A percentile compares a stretch with the other conserved stretches of the same genome.
Conservation (phyloP, 1,140 invertebrate species). For the Nebria ingens region DNA sequence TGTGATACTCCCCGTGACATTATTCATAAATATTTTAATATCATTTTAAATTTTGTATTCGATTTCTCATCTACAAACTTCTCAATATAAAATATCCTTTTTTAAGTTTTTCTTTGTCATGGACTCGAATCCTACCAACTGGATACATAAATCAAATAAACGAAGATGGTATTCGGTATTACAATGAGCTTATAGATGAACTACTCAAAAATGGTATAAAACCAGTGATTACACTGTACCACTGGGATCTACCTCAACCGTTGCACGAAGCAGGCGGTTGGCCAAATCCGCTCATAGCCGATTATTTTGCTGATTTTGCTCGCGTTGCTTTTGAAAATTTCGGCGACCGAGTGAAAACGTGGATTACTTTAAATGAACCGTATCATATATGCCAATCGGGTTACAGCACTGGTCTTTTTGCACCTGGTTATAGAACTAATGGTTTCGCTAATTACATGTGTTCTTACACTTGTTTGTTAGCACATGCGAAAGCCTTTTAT, state of each 20-base stretch:
- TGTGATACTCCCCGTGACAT: too few relatives aligned
- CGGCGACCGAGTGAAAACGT: slow-evolving; percentile 37
- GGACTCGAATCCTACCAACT: slow-evolving; percentile 49
- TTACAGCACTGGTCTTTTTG: slow-evolving; percentile 46
- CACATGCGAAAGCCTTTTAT: slow-evolving; percentile 52
- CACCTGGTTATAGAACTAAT: slow-evolving; percentile 42
- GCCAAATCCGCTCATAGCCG: slow-evolving; percentile 43
- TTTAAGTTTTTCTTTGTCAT: slow-evolving; percentile 53
- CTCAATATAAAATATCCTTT: too few relatives aligned
- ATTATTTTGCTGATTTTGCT: slow-evolving; percentile 44
- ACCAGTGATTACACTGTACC: slow-evolving; percentile 45
- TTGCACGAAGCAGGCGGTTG: slow-evolving; percentile 51
- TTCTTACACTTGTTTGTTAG: slow-evolving; percentile 48
- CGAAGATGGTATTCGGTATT: slow-evolving; percentile 47
- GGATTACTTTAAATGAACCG: slow-evolving; percentile 45
- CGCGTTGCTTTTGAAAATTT: slow-evolving; percentile 38
- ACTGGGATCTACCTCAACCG: slow-evolving; percentile 46
- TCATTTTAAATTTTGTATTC: too few relatives aligned
- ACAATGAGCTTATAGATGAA: slow-evolving; percentile 49
- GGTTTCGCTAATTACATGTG: slow-evolving; percentile 50
- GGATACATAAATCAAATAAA: slow-evolving; percentile 37
- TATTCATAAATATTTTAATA: too few relatives aligned
- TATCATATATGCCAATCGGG: slow-evolving; percentile 35
- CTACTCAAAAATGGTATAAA: slow-evolving; percentile 41
- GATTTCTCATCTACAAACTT: too few relatives aligned